Evolutionary conservation across 2,797 vertebrate species (phyloP), one percentile per base, ranked within the genome.

Genomic region (Paratrypauchen microcephalus): DNA sequence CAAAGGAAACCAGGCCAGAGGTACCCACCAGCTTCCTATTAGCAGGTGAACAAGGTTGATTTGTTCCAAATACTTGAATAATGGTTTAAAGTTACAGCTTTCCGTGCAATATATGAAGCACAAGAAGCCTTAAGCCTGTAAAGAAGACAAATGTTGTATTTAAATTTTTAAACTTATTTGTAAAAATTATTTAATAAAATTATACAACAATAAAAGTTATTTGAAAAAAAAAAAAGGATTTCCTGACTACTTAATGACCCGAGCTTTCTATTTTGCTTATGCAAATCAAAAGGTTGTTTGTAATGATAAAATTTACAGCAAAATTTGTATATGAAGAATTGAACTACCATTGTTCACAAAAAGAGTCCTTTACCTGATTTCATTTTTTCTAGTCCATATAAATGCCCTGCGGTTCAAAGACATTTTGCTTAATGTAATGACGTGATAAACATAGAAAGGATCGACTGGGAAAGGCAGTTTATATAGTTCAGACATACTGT

Each of bases 111-210:
- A 26, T n/a, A 41, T 24, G 41, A 26, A 47, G n/a, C 59, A 41
- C n/a, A 39, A 5, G 12, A 19, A 4, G 32, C 12, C 21, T 62
- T 15, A 62, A 23, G 6, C 11, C 59, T 24, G 23, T 63, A 63
- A 23, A 60, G 6, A n/a, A 32, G 18, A 60, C 18, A 32, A 3
- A 60, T 60, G 2, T 63, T 63, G 48, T 9, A 24, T 6, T 47
- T 24, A 24, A 9, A 21, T 21, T 48, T 64, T 64, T 13, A 2
- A 62, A 41, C 23, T 39, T 41, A 26, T 48, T 47, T 23, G 23
- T 47, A 64, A 64, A 26, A 19, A 3, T 64, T 64, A 64, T 28
- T 64, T 48, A 63, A 61, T 23, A 16, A 15, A 60, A 60, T 36
- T 4, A 28, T 23, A 45, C 4, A 15, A 5, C 0, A 62, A 61